Conservation (phyloP, 1,140 invertebrate genomes). For the Macrobrachium nipponense region DNA sequence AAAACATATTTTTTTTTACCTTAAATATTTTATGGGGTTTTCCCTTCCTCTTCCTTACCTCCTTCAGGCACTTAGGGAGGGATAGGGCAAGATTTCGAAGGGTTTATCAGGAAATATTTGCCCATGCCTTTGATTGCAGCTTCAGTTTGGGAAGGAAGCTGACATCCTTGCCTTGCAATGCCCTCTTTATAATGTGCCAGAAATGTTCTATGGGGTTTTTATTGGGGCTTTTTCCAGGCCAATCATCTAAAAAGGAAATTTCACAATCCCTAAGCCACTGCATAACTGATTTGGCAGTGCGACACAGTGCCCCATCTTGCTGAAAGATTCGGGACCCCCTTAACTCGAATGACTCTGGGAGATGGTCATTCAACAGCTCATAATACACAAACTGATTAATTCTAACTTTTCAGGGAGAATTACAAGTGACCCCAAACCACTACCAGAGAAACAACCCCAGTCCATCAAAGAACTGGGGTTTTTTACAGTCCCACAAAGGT, state of each 20-base stretch:
- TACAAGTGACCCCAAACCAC: too few species aligned
- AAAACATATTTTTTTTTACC: too few species aligned
- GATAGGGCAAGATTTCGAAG: constrained; percentile 6
- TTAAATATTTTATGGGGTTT: constrained; percentile 23
- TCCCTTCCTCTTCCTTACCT: constrained; percentile 5
- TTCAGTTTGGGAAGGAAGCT: constrained; percentile 9
- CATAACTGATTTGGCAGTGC: constrained; percentile 30
- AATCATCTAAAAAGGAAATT: constrained; percentile 16
- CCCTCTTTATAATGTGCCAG: constrained; percentile 33
- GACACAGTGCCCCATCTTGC: constrained; percentile 25
- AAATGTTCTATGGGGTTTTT: constrained; percentile 32
- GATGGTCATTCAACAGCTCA: constrained; percentile 31
- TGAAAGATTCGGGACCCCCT: not conserved
- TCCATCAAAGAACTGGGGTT: too few species aligned
- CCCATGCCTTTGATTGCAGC: constrained; percentile 26
- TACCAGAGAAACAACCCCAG: too few species aligned
- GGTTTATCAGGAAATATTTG: not conserved
- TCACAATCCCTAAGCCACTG: constrained; percentile 29
- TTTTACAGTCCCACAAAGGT: too few species aligned
- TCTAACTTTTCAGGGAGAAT: too few species aligned
- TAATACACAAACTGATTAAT: not conserved
- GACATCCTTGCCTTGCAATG: constrained; percentile 15
- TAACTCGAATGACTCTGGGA: constrained; percentile 2
- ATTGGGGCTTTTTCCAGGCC: constrained; percentile 24
- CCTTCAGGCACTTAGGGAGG: not conserved